Evolutionary conservation across 2,888 invertebrate genomes (phyloP), one percentile per base, ranked within the genome.

Genomic region (Agelastica alni): DNA sequence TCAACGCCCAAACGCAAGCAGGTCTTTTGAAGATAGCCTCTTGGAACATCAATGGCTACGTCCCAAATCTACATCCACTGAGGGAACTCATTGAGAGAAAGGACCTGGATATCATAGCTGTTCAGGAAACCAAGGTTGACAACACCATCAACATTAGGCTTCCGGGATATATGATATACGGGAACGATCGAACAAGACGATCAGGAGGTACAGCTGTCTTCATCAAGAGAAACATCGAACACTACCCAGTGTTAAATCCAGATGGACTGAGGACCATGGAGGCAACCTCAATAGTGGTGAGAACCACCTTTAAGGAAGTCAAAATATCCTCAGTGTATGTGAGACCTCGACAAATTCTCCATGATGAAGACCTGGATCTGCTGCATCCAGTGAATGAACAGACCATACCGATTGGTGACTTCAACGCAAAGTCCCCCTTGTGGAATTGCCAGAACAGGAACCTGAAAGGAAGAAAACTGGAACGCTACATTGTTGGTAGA

Each of bases 251-350:
- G 5, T 17, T 17, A 5, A 37, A 14, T 4, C 37, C 37, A 9
- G 14, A 7, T 7, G 37, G 37, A 9, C 37, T 37, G 17, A 37
- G 14, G n/a, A 37, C 37, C 7, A 37, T 37, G 37, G 37, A 37
- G n/a, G 37, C 37, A 6, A 37, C 37, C 17, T 30, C n/a, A n/a
- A 10, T 3, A 30, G 30, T 30, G 10, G 30, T 30, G 30, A 30
- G 10, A 10, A 30, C 30, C 2, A 10, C 30, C n/a, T 10, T n/a
- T 10, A 10, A 10, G n/a, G 30, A n/a, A 30, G 30, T 30, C 10
- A 30, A 2, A 10, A 10, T 30, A 10, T n/a, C 30, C 10, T 30
- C 30, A 2, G 30, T 30, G n/a, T 30, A 30, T 10, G 30, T 30
- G n/a, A 30, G 30, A 10, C 30, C 30, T 10, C 30, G 10, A 3